Conservation (phyloP, 2,113 vertebrate genomes). For the Sylvilagus bachmani region DNA sequence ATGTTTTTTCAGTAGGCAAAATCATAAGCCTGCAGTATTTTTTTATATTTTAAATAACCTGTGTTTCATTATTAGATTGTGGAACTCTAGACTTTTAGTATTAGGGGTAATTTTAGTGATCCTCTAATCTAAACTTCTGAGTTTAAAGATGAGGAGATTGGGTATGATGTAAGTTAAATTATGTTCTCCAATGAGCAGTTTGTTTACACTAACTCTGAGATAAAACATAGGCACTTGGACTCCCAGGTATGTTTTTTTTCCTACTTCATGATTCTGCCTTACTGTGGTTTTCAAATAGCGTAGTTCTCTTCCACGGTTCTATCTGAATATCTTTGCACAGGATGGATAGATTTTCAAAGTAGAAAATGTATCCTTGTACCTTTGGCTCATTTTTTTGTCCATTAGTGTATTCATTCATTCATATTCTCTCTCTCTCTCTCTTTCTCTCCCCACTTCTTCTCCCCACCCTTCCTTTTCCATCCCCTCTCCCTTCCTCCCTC, state of each 20-base stretch:
- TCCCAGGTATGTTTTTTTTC: not conserved
- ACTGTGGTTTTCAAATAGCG: slow-evolving; percentile 27
- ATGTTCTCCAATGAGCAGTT: slow-evolving; percentile 18
- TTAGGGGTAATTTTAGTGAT: not conserved
- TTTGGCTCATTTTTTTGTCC: not conserved
- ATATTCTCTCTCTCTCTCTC: not conserved
- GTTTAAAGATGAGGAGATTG: slow-evolving; percentile 15
- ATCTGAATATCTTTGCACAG: not conserved
- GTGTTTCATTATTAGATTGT: not conserved
- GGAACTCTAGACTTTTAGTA: not conserved
- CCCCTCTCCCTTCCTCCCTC: not conserved
- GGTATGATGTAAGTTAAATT: not conserved
- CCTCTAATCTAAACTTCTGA: not conserved
- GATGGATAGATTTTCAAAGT: not conserved
- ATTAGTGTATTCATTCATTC: not conserved
- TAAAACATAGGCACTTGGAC: not conserved
- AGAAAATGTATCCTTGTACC: not conserved
- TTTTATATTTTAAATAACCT: not conserved
- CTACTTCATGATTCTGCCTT: not conserved
- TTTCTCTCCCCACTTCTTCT: not conserved
- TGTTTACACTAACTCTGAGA: slow-evolving; percentile 35
- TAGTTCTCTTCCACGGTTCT: not conserved
- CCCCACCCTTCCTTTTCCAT: not conserved
- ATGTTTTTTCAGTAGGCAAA: not conserved
- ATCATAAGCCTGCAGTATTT: not conserved